Percentiles rank a stretch among this genome's conserved stretches.
These are phyloP conservation scores for Zaprionus lineosus DNA, from an alignment of 2,888 invertebrate species.

Conservation along the genomic window DNA sequence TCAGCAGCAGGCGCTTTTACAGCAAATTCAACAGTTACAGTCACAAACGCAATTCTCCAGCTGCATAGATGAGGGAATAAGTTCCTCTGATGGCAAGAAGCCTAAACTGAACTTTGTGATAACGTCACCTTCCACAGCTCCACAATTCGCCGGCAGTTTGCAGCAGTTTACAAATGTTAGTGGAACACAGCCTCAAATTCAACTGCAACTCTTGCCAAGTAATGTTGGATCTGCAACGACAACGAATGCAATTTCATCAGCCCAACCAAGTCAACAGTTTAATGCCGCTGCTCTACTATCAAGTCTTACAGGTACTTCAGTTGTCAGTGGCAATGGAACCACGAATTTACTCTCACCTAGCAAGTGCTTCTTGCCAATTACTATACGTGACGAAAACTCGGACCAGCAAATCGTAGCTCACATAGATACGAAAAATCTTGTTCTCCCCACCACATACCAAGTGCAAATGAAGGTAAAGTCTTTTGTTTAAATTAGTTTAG, in stretches of 20 bases:
- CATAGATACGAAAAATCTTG: conserved; percentile 82
- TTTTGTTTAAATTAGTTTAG: too few relatives aligned
- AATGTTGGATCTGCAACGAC: conserved; percentile 6
- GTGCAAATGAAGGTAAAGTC: conserved; percentile 82
- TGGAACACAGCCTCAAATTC: conserved; percentile 62
- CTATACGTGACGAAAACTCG: conserved; percentile 81
- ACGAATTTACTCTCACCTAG: conserved; percentile 77
- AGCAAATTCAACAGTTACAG: conserved; percentile 63
- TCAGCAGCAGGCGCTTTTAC: conserved; percentile 64
- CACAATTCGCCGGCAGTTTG: conserved; percentile 35
- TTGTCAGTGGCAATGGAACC: conserved; percentile 20
- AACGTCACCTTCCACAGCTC: conserved; percentile 67
- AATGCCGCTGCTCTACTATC: conserved; percentile 63
- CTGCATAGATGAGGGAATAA: conserved; percentile 40
- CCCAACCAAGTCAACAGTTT: conserved; percentile 57
- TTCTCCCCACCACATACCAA: conserved; percentile 82
- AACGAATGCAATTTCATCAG: conserved; percentile 7
- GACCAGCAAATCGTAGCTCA: conserved; percentile 83
- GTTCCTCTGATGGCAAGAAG: conserved; percentile 77
- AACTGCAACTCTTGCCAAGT: conserved; percentile 53
- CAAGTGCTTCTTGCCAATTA: conserved; percentile 82
- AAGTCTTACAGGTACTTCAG: conserved; percentile 49
- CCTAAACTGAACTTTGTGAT: conserved; percentile 82
- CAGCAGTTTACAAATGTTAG: conserved; percentile 31
- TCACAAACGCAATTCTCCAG: conserved; percentile 45